Base-by-base conservation (phyloP, 2,113 vertebrate genomes). In the Varanus komodoensis region DNA sequence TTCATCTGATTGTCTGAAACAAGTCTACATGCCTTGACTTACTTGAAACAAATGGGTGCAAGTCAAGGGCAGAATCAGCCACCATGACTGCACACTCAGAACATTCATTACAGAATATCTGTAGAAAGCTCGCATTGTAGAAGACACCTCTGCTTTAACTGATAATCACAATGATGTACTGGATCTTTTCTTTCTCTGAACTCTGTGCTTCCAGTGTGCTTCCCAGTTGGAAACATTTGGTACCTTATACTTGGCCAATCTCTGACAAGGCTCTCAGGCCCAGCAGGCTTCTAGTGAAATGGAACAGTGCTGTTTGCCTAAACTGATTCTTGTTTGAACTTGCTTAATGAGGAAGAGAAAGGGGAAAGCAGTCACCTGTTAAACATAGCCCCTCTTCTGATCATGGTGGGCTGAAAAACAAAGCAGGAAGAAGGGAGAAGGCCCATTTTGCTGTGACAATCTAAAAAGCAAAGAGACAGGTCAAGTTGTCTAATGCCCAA, bases 391-490 rank as follows among this genome's bases (percentile, higher is more conserved):
- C n/a, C 1, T 25, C 2, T 1, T 86, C 93, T 93, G 57, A 87
- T 87, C 80, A 64, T 77, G 8, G 3, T 50, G 29, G 82, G 89
- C 82, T 91, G 89, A 92, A 94, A 44, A 92, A 90, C 8, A 82
- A 91, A 92, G 61, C 44, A 34, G 84, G 89, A 34, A 91, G 87
- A 44, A 0, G 83, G 71, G 89, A 90, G 92, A 52, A 68, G 54
- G n/a, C 77, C 78, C 89, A 86, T 91, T 89, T 74, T 82, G 78
- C 81, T 73, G n/a, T 0, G 0, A 92, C 80, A 95, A 87, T 83
- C 89, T 34, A 75, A 84, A 93, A 91, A 93, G 88, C 89, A 89
- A 5, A 9, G 81, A 87, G 69, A 71, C 91, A 80, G 73, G 82
- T 57, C 75, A 83, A 93, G 85, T 75, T 78, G 64, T 32, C 67